Conservation (phyloP, 2,797 vertebrate species). For the Acrossocheilus wenchowensis region DNA sequence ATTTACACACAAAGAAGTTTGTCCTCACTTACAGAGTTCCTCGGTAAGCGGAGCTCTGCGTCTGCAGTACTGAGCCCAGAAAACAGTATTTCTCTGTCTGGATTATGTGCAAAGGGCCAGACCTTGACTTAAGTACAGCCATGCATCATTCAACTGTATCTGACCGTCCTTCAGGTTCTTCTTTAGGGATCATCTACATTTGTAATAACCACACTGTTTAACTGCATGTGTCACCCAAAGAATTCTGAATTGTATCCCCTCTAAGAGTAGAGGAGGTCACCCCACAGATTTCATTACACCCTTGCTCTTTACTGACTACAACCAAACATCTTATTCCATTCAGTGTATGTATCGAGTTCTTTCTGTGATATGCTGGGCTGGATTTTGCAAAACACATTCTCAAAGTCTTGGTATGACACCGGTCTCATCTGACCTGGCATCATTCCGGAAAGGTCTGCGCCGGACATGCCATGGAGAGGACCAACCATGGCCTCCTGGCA, state of each 20-base stretch:
- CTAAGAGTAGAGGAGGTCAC: conserved; percentile 77
- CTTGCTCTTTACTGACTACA: conserved; percentile 90
- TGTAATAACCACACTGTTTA: conserved; percentile 78
- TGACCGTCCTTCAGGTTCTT: conserved; percentile 75
- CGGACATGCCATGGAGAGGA: conserved; percentile 91
- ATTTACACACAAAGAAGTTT: conserved; percentile 81
- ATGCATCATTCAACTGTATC: conserved; percentile 83
- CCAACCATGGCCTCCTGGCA: conserved; percentile 96
- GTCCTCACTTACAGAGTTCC: conserved; percentile 82
- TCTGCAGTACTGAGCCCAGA: conserved; percentile 83
- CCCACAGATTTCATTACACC: conserved; percentile 72
- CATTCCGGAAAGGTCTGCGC: conserved; percentile 91
- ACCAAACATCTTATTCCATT: conserved; percentile 99
- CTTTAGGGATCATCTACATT: conserved; percentile 79
- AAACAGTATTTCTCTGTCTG: conserved; percentile 76
- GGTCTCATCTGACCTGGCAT: conserved; percentile 95
- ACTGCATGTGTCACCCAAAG: conserved; percentile 82
- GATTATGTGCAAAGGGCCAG: conserved; percentile 82
- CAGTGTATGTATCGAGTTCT: conserved; percentile 97
- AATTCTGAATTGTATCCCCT: conserved; percentile 74
- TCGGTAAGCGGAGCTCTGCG: conserved; percentile 81
- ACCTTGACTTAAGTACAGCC: conserved; percentile 81
- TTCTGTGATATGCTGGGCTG: conserved; percentile 99
- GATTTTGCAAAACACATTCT: conserved; percentile 99
- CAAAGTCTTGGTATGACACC: conserved; percentile 98